Conservation (phyloP, 1,140 invertebrate species). For the Drosophila pachea region DNA sequence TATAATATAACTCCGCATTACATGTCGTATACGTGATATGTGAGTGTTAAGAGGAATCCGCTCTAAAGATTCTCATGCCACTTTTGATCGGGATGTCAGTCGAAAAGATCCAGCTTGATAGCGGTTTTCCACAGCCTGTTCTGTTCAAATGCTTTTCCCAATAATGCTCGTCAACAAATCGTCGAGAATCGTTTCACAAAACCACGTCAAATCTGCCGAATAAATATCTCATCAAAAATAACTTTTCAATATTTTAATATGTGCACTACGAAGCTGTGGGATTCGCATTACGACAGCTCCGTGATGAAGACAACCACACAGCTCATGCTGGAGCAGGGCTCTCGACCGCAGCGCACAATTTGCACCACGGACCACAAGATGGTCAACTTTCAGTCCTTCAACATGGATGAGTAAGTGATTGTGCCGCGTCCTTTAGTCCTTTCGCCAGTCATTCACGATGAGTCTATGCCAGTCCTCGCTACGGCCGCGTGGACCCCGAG, state of each 20-base stretch:
- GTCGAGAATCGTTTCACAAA: too few species aligned
- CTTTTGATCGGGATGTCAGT: too few species aligned
- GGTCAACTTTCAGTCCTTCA: slow-evolving; percentile 62
- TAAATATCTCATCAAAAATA: neutral
- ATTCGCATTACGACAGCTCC: slow-evolving; percentile 23
- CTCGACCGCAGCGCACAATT: slow-evolving; percentile 26
- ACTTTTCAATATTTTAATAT: slow-evolving; percentile 20
- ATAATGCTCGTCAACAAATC: too few species aligned
- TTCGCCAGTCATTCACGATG: neutral
- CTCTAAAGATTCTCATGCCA: too few species aligned
- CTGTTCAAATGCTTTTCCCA: too few species aligned
- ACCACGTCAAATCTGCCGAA: too few species aligned
- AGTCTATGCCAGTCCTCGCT: slow-evolving; percentile 40
- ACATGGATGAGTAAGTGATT: slow-evolving; percentile 59
- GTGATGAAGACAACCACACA: slow-evolving; percentile 59
- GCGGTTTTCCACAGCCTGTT: too few species aligned
- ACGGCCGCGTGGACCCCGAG: slow-evolving; percentile 29
- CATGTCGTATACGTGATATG: too few species aligned
- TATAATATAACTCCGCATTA: too few species aligned
- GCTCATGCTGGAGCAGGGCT: slow-evolving; percentile 55
- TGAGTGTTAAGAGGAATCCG: too few species aligned
- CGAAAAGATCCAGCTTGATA: too few species aligned
- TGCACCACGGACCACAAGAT: slow-evolving; percentile 43
- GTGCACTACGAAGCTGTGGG: slow-evolving; percentile 50
- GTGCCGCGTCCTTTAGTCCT: neutral